Conservation (phyloP, 2,888 invertebrate species). For the Adelognathus sp. region DNA sequence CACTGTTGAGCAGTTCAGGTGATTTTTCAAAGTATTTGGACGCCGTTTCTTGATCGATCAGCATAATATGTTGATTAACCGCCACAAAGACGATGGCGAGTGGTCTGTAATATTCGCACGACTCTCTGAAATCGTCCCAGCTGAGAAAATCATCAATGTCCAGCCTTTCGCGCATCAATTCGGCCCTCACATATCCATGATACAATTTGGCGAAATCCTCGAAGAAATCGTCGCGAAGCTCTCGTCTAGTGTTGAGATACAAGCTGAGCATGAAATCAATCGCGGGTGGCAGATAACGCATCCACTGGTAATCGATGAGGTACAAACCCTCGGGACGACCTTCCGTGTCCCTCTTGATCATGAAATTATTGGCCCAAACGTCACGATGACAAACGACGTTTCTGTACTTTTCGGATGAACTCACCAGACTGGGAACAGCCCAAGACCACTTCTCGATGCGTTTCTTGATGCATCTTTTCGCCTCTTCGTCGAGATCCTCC, state of each 20-base stretch:
- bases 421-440: slow-evolving; percentile 42
- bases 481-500: slow-evolving; percentile 49
- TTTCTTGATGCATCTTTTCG: slow-evolving; percentile 59
- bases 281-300: slow-evolving; percentile 69
- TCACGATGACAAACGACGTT: slow-evolving; percentile 75
- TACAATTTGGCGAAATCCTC: slow-evolving; percentile 67
- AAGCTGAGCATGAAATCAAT: slow-evolving; percentile 69
- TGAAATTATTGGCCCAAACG: slow-evolving; percentile 74
- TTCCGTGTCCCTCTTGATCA: slow-evolving; percentile 66
- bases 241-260: slow-evolving; percentile 66
- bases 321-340: slow-evolving; percentile 63
- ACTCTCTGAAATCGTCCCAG: slow-evolving; percentile 59
- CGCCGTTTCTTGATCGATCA: slow-evolving; percentile 48
- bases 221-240: slow-evolving; percentile 62
- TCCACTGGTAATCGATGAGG: slow-evolving; percentile 72
- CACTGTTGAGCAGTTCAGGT: slow-evolving; percentile 48
- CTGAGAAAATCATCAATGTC: slow-evolving; percentile 58
- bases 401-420: slow-evolving; percentile 52
- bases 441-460: slow-evolving; percentile 52
- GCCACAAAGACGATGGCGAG: slow-evolving; percentile 43
- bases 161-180: slow-evolving; percentile 55
- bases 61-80: slow-evolving; percentile 61
- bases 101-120: slow-evolving; percentile 39
- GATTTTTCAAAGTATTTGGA: slow-evolving; percentile 51
- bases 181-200: slow-evolving; percentile 51